A percentile compares a stretch with the other conserved stretches of the same genome.
These are phyloP conservation scores for Aythya baeri DNA, from an alignment of 2,113 vertebrate species.

Conservation along the genomic window DNA sequence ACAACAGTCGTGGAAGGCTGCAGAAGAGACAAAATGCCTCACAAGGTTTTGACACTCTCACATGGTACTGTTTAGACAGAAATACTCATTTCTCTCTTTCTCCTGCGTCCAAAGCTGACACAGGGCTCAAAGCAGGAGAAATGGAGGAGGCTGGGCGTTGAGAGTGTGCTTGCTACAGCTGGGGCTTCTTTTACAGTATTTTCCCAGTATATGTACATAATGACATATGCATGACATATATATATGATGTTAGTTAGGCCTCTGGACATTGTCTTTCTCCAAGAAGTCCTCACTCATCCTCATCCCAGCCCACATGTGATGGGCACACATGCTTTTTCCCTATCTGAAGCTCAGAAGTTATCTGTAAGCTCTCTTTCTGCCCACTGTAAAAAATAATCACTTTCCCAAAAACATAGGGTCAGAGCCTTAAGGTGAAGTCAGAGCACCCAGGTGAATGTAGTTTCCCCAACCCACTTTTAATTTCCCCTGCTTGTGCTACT, in stretches of 20 bases:
- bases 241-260: accelerated
- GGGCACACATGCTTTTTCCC: accelerated
- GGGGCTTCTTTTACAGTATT: not conserved
- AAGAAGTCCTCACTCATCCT: not conserved
- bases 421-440: not conserved
- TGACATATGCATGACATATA: too few species aligned
- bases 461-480: accelerated
- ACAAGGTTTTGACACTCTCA: not conserved
- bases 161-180: not conserved
- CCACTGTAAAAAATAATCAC: not conserved
- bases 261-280: not conserved
- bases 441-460: not conserved
- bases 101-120: not conserved
- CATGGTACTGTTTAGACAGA: not conserved
- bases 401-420: not conserved
- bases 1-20: not conserved
- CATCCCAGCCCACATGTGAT: not conserved
- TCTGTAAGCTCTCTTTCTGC: not conserved
- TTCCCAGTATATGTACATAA: accelerated
- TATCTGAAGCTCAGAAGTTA: not conserved
- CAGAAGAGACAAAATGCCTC: not conserved
- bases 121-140: not conserved
- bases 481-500: not conserved
- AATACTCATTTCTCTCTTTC: not conserved
- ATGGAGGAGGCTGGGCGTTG: not conserved